Base-by-base conservation (phyloP, 2,113 vertebrate genomes). In the Takifugu flavidus region DNA sequence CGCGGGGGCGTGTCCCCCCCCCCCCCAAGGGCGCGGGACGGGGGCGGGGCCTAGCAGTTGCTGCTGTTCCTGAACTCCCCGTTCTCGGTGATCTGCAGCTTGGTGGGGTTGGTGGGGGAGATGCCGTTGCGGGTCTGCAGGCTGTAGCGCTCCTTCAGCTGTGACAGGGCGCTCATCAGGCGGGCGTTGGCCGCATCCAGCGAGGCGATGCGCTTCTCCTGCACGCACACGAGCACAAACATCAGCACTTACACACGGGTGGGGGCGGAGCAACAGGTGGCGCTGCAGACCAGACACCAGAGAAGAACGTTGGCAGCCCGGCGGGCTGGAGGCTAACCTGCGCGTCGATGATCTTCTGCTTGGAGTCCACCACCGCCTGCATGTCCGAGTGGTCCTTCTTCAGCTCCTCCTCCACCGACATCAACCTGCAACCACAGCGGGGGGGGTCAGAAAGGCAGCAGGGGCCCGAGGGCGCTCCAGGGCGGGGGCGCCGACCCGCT, bases 101-200 rank as follows among this genome's bases (percentile, higher is more conserved):
- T 99, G 92, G 94, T 96, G 90, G 97, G 94, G 91, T 98, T 98
- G 92, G 96, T 98, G 86, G 96, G 96, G 70, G 96, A 99, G 92
- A 99, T 94, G 89, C 97, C 96, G 82, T 99, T 99, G 89, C 95
- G 96, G 53, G 92, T 95, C 89, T 97, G 97, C 91, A 96, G 94
- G 94, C 94, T 98, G 94, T 99, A 99, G 90, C 96, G 96, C 91
- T 99, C 97, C 94, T 98, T 99, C 79, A 99, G 94, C 91, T 99
- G 97, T 1, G 94, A 95, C 60, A 99, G 93, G 49, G 97, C 96
- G 42, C 95, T 97, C 96, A 99, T 98, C 74, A 99, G 88, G 65
- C 97, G 94, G 62, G 95, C 92, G 49, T 99, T 99, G 83, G 97
- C 95, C 0, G 96, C 96, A 0, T 98, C 97, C 91, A 99, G 59